Evolutionary conservation across 1,140 invertebrate species (phyloP).

Genomic region (Drosophila ficusphila): DNA sequence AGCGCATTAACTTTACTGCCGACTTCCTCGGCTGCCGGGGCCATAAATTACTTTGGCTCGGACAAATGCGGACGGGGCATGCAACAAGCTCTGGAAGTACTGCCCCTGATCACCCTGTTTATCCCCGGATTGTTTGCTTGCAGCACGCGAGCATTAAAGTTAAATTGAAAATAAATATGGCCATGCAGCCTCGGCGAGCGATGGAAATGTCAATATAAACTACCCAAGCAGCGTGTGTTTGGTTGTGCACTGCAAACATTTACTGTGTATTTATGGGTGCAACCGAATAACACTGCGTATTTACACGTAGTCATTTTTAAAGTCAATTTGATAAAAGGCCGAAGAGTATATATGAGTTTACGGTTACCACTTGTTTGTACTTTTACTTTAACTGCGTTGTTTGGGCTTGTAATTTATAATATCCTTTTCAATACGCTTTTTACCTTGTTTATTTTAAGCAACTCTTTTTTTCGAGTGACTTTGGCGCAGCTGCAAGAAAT

Average conservation of each 20-base stretch:
- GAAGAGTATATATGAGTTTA: neutral
- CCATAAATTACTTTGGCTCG: conserved; percentile 64
- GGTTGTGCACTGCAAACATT: conserved; percentile 6
- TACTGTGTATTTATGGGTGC: neutral
- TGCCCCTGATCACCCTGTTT: conserved; percentile 8
- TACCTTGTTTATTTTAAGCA: too few relatives aligned
- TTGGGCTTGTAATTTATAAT: too few relatives aligned
- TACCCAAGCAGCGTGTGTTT: conserved; percentile 21
- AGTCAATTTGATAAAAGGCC: neutral
- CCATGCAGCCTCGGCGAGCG: conserved; percentile 23
- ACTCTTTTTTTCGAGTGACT: conserved; percentile 1
- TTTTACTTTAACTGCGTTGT: too few relatives aligned
- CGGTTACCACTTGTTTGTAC: too few relatives aligned
- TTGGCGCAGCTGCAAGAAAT: conserved; percentile 5
- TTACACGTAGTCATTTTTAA: neutral
- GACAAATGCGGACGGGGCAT: conserved; percentile 59
- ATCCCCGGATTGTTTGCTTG: conserved; percentile 35
- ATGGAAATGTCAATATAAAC: conserved; percentile 65
- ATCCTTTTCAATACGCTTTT: too few relatives aligned
- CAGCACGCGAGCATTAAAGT: conserved; percentile 59
- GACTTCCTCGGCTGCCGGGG: conserved; percentile 27
- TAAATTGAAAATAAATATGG: conserved; percentile 80
- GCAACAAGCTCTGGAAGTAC: conserved; percentile 53
- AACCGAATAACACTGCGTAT: neutral
- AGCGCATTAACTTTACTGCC: conserved; percentile 69